A percentile compares a stretch with the other conserved stretches of the same genome.
Evolutionary conservation across 2,113 vertebrate genomes (phyloP).

Genomic region (Hemiprocne comata): DNA sequence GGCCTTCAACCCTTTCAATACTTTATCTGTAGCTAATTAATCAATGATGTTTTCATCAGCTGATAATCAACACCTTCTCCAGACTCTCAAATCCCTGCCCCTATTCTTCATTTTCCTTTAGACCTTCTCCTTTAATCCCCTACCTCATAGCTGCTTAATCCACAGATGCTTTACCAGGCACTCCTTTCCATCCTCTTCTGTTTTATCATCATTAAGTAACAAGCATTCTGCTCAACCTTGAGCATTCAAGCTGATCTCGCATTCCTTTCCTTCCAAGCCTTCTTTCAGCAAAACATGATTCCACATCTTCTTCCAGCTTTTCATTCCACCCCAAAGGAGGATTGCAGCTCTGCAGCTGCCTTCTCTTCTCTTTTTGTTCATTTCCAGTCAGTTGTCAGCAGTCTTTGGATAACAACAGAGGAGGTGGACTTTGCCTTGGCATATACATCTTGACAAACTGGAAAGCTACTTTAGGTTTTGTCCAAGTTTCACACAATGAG

Average conservation of each 20-base stretch:
- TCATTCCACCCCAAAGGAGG: neutral
- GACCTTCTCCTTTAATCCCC: neutral
- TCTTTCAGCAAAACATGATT: neutral
- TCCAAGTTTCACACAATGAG: neutral
- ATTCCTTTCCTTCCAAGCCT: neutral
- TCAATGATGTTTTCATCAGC: neutral
- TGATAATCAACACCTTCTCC: neutral
- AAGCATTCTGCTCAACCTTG: neutral
- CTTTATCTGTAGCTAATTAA: neutral
- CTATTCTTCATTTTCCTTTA: neutral
- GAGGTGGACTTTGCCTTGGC: neutral
- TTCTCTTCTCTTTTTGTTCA: neutral
- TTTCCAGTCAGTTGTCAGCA: neutral
- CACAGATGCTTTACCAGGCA: neutral
- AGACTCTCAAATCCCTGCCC: neutral
- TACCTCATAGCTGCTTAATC: neutral
- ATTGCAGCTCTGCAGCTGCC: neutral
- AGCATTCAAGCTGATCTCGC: neutral
- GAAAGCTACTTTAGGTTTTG: neutral
- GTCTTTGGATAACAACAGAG: neutral
- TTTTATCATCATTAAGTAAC: neutral
- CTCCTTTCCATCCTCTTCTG: neutral
- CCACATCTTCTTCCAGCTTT: neutral
- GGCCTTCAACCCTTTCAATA: neutral
- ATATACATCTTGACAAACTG: neutral